These are phyloP conservation scores for Eristalis arbustorum DNA, from an alignment of 2,888 invertebrate genomes.

Conservation along the genomic window DNA sequence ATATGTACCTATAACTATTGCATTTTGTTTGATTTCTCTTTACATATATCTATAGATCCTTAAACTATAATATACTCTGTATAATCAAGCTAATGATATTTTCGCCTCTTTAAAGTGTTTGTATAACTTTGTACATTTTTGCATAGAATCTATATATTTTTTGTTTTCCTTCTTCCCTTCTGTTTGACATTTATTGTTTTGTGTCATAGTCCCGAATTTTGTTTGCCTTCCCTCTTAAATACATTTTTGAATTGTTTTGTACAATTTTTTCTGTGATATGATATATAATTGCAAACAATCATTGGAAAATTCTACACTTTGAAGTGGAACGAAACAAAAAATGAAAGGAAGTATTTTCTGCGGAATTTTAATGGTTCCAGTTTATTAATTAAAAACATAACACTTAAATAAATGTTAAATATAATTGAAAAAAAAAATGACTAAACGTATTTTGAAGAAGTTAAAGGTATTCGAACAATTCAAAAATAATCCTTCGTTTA, in stretches of 20 bases:
- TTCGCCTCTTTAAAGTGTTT: conserved; percentile 47
- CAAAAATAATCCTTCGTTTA: conserved; percentile 25
- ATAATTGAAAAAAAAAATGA: background rate
- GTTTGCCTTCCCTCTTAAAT: background rate
- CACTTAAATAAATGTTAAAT: background rate
- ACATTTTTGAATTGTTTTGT: conserved; percentile 61
- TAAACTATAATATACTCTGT: conserved; percentile 32
- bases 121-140: conserved; percentile 13
- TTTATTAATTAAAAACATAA: background rate
- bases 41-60: conserved; percentile 10
- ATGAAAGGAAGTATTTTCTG: conserved; percentile 21
- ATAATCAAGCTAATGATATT: conserved; percentile 35
- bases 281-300: conserved; percentile 72
- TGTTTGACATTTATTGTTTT: background rate
- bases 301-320: conserved; percentile 58
- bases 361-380: conserved; percentile 16
- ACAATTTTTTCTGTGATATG: conserved; percentile 74
- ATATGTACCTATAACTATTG: conserved; percentile 48
- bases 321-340: conserved; percentile 35
- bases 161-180: background rate
- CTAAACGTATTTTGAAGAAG: conserved; percentile 4
- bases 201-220: background rate
- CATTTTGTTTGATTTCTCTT: conserved; percentile 61
- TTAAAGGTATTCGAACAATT: conserved; percentile 37
- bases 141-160: conserved; percentile 14